Conservation (phyloP, 2,797 vertebrate species). For the Furcifer pardalis region DNA sequence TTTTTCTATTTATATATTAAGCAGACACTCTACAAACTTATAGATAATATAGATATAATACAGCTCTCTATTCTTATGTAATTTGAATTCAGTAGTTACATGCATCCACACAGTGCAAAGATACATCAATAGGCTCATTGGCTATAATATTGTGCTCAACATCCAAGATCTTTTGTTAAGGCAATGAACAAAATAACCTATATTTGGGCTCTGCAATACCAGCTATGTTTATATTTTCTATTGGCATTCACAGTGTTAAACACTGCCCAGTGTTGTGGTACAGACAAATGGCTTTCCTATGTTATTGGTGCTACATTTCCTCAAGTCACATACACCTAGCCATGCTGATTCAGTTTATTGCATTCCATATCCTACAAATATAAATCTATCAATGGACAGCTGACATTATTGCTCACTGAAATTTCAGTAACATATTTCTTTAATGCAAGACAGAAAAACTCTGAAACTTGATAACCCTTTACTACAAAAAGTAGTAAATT, state of each 20-base stretch:
- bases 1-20: conserved; percentile 4
- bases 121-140: conserved; percentile 53
- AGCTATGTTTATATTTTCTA: conserved; percentile 57
- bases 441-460: conserved; percentile 76
- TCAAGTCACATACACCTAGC: conserved; percentile 76
- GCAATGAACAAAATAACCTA: conserved; percentile 31
- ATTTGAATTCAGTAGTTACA: conserved; percentile 65
- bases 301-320: conserved; percentile 66
- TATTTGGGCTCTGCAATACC: conserved; percentile 50
- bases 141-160: conserved; percentile 52
- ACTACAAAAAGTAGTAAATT: conserved; percentile 72
- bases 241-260: conserved; percentile 48
- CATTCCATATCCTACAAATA: conserved; percentile 77
- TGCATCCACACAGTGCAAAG: conserved; percentile 66
- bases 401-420: conserved; percentile 70
- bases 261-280: conserved; percentile 32
- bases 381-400: conserved; percentile 75
- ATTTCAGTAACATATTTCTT: conserved; percentile 73
- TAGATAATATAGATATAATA: conserved; percentile 56
- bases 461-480: conserved; percentile 75
- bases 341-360: conserved; percentile 77
- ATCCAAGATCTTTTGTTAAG: conserved; percentile 41
- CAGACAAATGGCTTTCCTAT: conserved; percentile 63
- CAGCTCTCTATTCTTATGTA: conserved; percentile 54
- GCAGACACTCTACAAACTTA: conserved; percentile 60